phyloP scores from a whole-genome alignment of 1,140 invertebrate genomes.

The Drosophila pandora region DNA sequence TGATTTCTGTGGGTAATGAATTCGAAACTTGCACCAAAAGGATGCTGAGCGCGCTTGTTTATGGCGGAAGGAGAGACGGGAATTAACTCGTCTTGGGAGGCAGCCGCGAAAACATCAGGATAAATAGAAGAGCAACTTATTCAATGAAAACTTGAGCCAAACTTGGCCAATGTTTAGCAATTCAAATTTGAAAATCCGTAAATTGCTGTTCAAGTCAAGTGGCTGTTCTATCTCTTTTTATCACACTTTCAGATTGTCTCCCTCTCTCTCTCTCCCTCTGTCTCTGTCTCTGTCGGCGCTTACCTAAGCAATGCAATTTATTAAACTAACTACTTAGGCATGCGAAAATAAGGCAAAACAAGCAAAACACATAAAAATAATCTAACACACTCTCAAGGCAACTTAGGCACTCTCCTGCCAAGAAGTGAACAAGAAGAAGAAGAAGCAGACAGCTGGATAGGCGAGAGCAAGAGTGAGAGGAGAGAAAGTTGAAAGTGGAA shows the following conservation, averaged over 20 bases:
- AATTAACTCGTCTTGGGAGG: constrained; percentile 13
- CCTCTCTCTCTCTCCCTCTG: neutral
- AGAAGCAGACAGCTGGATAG: neutral
- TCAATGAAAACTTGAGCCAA: constrained; percentile 15
- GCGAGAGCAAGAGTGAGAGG: neutral
- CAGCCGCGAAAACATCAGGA: neutral
- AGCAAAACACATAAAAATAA: constrained; percentile 69
- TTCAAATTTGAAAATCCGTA: constrained; percentile 40
- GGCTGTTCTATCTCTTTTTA: neutral
- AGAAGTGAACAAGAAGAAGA: constrained; percentile 21
- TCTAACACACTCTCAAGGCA: constrained; percentile 68
- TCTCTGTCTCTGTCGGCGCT: neutral
- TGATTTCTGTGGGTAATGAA: constrained; percentile 28
- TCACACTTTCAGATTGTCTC: neutral
- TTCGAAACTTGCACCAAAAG: constrained; percentile 7
- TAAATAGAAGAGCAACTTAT: constrained; percentile 20
- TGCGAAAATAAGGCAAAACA: constrained; percentile 62
- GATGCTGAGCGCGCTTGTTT: constrained; percentile 13
- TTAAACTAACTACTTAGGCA: constrained; percentile 79
- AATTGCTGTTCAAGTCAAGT: constrained; percentile 27
- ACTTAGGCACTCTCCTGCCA: constrained; percentile 55
- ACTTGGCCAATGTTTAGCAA: constrained; percentile 35
- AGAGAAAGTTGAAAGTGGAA: neutral
- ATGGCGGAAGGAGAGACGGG: neutral
- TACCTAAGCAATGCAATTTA: constrained; percentile 67